Percentiles rank a stretch among this genome's conserved stretches.
These are phyloP conservation scores for Syngnathus floridae DNA, from an alignment of 2,113 vertebrate species.

Conservation along the genomic window DNA sequence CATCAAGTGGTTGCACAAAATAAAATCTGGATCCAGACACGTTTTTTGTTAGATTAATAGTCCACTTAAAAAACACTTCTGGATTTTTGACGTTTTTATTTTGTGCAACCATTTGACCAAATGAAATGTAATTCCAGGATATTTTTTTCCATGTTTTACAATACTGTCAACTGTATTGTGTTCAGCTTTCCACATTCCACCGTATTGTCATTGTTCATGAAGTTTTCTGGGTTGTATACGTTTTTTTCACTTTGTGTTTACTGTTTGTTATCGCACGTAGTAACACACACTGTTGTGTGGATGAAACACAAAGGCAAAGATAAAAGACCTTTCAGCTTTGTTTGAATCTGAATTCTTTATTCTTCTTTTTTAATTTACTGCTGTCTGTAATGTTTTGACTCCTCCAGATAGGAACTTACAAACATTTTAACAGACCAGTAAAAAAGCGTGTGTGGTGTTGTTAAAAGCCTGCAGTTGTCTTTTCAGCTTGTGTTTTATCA, in stretches of 20 bases:
- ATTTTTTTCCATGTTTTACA: no score
- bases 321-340: slow-evolving; percentile 29
- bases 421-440: slow-evolving; percentile 49
- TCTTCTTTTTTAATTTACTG: slow-evolving; percentile 36
- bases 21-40: no score
- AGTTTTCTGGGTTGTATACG: no score
- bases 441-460: slow-evolving; percentile 45
- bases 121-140: no score
- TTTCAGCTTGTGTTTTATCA: slow-evolving; percentile 43
- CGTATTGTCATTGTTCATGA: neutral
- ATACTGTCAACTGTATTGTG: neutral
- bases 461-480: slow-evolving; percentile 27
- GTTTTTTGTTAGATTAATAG: no score
- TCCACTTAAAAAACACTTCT: no score
- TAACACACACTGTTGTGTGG: slow-evolving; percentile 20
- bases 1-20: no score
- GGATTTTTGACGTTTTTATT: no score
- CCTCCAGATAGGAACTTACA: slow-evolving; percentile 45
- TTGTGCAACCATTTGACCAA: no score
- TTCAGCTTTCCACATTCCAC: neutral
- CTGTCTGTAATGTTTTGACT: slow-evolving; percentile 45
- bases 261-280: slow-evolving; percentile 16
- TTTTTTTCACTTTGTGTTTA: neutral
- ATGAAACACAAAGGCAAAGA: slow-evolving; percentile 17
- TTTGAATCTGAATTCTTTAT: slow-evolving; percentile 36